Evolutionary conservation across 2,888 invertebrate genomes (phyloP), one percentile per base, ranked within the genome.

Genomic region (Strigamia crassipes): DNA sequence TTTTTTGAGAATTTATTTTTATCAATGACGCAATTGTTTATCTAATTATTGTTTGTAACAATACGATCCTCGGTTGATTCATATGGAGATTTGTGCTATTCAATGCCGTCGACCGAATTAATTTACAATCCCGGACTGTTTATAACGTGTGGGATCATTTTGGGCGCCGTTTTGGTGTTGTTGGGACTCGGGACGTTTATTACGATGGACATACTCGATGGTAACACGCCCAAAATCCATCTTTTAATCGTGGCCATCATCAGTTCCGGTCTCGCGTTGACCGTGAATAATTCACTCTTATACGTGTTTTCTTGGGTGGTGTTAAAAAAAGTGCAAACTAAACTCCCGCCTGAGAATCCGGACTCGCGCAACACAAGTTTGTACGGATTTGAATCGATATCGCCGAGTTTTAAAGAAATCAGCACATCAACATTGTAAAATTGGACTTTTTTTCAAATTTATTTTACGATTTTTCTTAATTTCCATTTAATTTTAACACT

Each of bases 111-210:
- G 9, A 42, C 80, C 12, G 80, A 80, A 80, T 46, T 80, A 23
- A 80, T 80, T 31, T 80, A 80, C 21, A 42, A 80, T 27, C 80
- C 80, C 23, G 80, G 80, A 6, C 13, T 31, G 23, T 80, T 80
- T 27, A 46, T 80, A 51, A 80, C 8, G 13, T 41, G 38, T 51
- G 80, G 80, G 2, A 13, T 80, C 10, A 10, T 42, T 27, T 21
- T 80, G 9, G 80, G 80, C 6, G 46, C 51, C 2, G 21, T 46
- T 41, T 42, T 80, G 6, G 46, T 80, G 42, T 42, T 51, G n/a
- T n/a, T 27, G 1, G 80, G 80, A 2, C 41, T 80, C 18, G 31
- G 8, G 12, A 46, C 21, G 21, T 46, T 80, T n/a, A 4, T 51
- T 31, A 51, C 21, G 6, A 51, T 46, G 27, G 51, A 80, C 10